phyloP scores from a whole-genome alignment of 2,797 vertebrate species.

The Clarias pachynema region DNA sequence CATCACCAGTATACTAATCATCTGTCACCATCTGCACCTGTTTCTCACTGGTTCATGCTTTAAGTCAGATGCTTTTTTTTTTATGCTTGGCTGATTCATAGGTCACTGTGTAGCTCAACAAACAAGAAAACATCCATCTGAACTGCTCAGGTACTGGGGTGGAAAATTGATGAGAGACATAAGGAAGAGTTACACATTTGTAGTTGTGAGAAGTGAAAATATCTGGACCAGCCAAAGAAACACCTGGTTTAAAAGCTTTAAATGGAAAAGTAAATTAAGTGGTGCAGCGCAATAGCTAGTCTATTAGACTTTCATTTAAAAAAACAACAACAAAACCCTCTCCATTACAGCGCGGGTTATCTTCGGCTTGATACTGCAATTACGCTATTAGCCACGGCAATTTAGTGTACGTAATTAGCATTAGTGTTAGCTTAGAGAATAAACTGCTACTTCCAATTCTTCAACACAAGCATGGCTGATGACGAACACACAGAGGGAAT shows the following conservation, averaged over 20 bases:
- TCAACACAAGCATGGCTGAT: not conserved
- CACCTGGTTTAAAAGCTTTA: not conserved
- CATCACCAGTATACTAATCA: not conserved
- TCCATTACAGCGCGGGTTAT: not conserved
- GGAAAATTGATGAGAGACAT: no score
- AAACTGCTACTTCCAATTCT: not conserved
- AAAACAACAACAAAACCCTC: not conserved
- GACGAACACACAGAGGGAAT: not conserved
- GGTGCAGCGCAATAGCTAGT: not conserved
- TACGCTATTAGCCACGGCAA: not conserved
- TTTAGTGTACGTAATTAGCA: not conserved
- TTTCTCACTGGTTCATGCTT: no score
- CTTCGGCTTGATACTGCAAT: slow-evolving; percentile 10
- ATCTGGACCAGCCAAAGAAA: not conserved
- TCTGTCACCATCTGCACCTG: no score
- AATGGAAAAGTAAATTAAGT: not conserved
- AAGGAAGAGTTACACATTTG: not conserved
- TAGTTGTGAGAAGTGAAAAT: not conserved
- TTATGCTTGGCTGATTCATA: no score
- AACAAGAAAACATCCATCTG: no score
- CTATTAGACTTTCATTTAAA: not conserved
- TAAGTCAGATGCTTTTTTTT: no score
- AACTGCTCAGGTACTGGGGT: no score
- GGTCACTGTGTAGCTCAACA: no score
- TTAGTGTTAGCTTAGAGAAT: not conserved